Base-by-base conservation (phyloP, 1,140 invertebrate species). In the Chironomus striatipennis region DNA sequence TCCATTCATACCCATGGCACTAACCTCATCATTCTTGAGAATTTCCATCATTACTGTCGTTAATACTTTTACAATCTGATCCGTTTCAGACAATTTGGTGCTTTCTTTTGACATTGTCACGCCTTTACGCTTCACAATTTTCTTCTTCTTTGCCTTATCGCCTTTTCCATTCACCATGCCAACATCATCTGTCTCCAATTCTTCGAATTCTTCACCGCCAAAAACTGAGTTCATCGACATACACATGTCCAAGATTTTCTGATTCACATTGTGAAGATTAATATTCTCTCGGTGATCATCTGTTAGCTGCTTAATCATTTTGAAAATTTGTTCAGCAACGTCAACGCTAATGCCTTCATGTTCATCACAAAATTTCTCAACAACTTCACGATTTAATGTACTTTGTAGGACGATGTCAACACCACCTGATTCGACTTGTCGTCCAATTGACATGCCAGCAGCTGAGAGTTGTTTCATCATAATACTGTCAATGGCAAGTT, bases 391-490 rank as follows among this genome's bases (percentile, higher is more conserved):
- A 77, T 85, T 85, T 79, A 78, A 81, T 43, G 85, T 87, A 70
- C 87, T 83, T 79, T 88, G 87, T 17, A 88, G 79, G 73, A 88
- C 83, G 15, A 90, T 84, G 78, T 87, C 87, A 2, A 90, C 88
- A 6, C 84, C 83, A 2, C 88, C 88, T 1, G 85, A 83, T 0
- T 86, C 84, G 2, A 87, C 85, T 80, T 90, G 88, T 75, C 88
- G 83, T n/a, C 89, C 89, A 57, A 90, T 85, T 1, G 88, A 87
- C 85, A 90, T 87, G 67, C 89, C 89, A 65, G 89, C 89, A 81
- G 89, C 87, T 2, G 90, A 90, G 34, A 91, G 79, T 77, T 90
- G 88, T 79, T 86, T 83, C 21, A 91, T 78, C 85, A 90, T 90
- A 76, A 86, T 86, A 3, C 86, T 86, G 77, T 90, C 89, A 73